Evolutionary conservation across 92 coral and sea anemone species (phyloP).

Genomic region (Actinostola sp.): DNA sequence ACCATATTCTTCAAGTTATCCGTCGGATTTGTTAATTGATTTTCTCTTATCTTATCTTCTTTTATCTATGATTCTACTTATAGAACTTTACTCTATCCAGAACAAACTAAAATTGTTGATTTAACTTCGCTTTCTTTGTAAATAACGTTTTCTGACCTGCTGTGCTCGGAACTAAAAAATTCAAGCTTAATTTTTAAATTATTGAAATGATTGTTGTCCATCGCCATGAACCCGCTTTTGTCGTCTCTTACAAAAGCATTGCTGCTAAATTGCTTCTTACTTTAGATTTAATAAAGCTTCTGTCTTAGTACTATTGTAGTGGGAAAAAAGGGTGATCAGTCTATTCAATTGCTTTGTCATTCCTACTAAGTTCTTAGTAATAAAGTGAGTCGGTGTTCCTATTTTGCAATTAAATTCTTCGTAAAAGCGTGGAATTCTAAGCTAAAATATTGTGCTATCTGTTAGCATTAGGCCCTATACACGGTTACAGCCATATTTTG

Average conservation of each 20-base stretch:
- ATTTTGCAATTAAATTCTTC: neutral
- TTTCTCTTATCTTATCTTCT: neutral
- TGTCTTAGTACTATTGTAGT: neutral
- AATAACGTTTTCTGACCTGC: neutral
- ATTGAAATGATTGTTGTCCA: neutral
- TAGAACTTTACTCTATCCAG: neutral
- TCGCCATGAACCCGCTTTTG: neutral
- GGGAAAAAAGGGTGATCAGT: neutral
- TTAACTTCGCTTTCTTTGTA: neutral
- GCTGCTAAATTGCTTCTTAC: slow-evolving; percentile 1
- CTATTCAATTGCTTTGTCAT: neutral
- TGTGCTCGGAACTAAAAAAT: slow-evolving; percentile 9
- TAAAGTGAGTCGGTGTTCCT: neutral
- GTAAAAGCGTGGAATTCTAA: neutral
- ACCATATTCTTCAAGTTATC: neutral
- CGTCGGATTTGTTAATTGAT: neutral
- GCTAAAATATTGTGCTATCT: neutral
- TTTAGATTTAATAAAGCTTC: neutral
- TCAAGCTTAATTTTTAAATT: neutral
- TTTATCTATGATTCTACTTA: neutral
- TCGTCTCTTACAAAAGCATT: neutral
- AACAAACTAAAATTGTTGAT: neutral
- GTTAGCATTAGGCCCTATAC: no score
- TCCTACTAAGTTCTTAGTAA: neutral
- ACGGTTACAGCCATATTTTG: no score